phyloP scores from a whole-genome alignment of 2,113 vertebrate genomes.

The Felis catus region DNA sequence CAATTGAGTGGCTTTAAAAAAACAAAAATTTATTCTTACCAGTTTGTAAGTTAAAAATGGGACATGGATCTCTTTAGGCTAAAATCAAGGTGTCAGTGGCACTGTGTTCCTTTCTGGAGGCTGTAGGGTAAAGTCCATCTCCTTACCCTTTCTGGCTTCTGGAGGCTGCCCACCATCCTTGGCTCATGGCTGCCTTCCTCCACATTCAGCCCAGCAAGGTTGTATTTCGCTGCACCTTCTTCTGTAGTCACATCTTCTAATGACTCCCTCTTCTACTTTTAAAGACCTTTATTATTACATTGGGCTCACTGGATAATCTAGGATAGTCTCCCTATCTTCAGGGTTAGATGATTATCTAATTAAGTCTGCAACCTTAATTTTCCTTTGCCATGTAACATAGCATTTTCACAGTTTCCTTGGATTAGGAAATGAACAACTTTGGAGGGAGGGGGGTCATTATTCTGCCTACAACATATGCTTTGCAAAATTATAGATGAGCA shows the following conservation, averaged over 20 bases:
- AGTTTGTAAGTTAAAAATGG: not conserved
- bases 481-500: not conserved
- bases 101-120: not conserved
- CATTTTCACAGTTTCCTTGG: not conserved
- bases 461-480: not conserved
- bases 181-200: not conserved
- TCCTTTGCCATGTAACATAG: not conserved
- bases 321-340: not conserved
- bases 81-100: not conserved
- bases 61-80: not conserved
- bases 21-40: not conserved
- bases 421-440: not conserved
- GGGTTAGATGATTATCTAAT: not conserved
- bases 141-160: not conserved
- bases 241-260: not conserved
- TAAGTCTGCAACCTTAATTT: not conserved
- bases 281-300: not conserved
- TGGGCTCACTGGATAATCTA: not conserved
- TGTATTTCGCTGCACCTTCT: not conserved
- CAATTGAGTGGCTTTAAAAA: not conserved
- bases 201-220: not conserved
- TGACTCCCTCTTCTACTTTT: not conserved
- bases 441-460: not conserved
- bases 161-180: not conserved
- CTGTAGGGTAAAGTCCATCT: not conserved